phyloP scores from a whole-genome alignment of 2,888 invertebrate species.

The Alentia gelatinosa region DNA sequence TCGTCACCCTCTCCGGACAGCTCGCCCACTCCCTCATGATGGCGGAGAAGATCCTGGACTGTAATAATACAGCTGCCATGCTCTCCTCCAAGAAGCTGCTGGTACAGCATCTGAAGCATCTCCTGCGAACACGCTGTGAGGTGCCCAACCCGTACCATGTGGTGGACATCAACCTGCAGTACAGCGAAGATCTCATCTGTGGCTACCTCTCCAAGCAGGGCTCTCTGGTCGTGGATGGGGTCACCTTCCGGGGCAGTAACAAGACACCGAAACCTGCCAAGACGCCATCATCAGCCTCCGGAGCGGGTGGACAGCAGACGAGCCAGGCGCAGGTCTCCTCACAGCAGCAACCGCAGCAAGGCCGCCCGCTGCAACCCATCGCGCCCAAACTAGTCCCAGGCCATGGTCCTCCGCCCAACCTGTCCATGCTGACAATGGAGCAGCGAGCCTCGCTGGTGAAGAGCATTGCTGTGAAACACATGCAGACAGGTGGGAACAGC shows the following conservation, averaged over 20 bases:
- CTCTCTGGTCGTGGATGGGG: constrained; percentile 69
- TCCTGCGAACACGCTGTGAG: constrained; percentile 72
- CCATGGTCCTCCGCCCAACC: not conserved
- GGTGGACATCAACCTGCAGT: constrained; percentile 72
- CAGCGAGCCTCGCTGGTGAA: constrained; percentile 51
- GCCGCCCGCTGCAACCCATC: constrained; percentile 52
- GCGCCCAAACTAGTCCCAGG: constrained; percentile 15
- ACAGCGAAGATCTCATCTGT: constrained; percentile 64
- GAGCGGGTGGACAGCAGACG: constrained; percentile 12
- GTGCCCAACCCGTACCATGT: constrained; percentile 79
- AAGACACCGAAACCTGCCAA: not conserved
- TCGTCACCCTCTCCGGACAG: constrained; percentile 90
- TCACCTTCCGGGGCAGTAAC: constrained; percentile 59
- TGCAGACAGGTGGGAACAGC: constrained; percentile 10
- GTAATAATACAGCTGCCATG: constrained; percentile 73
- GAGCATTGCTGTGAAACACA: not conserved
- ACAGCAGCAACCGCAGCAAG: constrained; percentile 41
- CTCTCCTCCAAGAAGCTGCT: constrained; percentile 74
- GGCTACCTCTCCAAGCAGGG: constrained; percentile 69
- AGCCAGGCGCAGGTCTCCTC: constrained; percentile 68
- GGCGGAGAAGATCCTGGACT: constrained; percentile 87
- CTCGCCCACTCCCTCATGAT: constrained; percentile 94
- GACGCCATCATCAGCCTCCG: not conserved
- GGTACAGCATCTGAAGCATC: constrained; percentile 69
- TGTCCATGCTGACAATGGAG: constrained; percentile 32